These are phyloP conservation scores for Anas platyrhynchos DNA, from an alignment of 2,113 vertebrate species.

Conservation along the genomic window DNA sequence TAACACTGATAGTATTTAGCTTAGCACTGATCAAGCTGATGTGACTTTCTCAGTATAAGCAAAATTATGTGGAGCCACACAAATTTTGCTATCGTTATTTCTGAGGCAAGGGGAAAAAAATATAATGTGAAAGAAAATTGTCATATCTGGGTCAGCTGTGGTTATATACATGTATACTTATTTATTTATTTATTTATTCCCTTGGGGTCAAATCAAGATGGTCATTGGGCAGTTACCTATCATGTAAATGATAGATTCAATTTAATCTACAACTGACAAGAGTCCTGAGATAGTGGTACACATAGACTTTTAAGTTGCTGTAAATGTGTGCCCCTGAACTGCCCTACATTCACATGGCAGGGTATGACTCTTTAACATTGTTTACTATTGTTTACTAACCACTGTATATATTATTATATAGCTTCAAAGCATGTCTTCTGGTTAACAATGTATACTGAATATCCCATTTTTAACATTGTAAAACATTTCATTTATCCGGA, in stretches of 20 bases:
- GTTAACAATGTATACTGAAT: not conserved
- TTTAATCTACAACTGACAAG: not conserved
- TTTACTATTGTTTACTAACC: not conserved
- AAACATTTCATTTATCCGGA: not conserved
- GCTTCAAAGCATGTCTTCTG: not conserved
- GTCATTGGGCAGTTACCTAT: not conserved
- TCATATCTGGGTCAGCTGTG: not conserved
- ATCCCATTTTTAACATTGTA: not conserved
- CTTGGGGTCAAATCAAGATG: not conserved
- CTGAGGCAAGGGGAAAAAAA: not conserved
- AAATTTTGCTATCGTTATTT: not conserved
- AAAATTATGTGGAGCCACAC: not conserved
- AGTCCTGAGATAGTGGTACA: not conserved
- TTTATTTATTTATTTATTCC: not conserved
- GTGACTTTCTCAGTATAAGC: not conserved
- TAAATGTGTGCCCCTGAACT: not conserved
- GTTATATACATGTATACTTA: not conserved
- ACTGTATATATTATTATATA: not conserved
- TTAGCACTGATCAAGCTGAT: not conserved
- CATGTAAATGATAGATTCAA: not conserved
- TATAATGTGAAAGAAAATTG: not conserved
- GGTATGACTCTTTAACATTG: not conserved
- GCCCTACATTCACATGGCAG: not conserved
- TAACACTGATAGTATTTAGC: not conserved
- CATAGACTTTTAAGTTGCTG: not conserved